Percentiles rank a stretch among this genome's conserved stretches.
Conservation (phyloP, 64 coral and sea anemone genomes). For the Astreopora myriophthalma region DNA sequence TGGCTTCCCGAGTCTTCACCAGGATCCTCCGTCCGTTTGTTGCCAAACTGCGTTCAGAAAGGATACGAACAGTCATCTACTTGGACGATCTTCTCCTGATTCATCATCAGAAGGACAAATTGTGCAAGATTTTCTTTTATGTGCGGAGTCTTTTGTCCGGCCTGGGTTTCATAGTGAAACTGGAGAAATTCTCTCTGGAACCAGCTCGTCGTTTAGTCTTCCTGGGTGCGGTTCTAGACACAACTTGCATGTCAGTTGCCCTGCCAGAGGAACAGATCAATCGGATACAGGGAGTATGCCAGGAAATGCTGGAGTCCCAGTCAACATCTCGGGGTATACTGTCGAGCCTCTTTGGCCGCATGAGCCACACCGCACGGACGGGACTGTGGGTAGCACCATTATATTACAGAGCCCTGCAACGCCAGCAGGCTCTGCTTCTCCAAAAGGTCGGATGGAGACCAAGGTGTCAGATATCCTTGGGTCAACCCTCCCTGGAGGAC, state of each 20-base stretch:
- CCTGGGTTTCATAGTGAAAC: constrained; percentile 59
- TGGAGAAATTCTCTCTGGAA: constrained; percentile 13
- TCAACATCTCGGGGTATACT: neutral
- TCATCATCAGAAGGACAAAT: constrained; percentile 4
- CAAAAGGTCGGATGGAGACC: neutral
- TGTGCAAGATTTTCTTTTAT: neutral
- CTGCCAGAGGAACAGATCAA: constrained; percentile 15
- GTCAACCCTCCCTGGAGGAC: constrained; percentile 11
- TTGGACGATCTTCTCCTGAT: constrained; percentile 53
- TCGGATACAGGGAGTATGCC: constrained; percentile 3
- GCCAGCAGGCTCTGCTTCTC: neutral
- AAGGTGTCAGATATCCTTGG: neutral
- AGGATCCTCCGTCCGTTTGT: constrained; percentile 22
- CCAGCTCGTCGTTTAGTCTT: constrained; percentile 28
- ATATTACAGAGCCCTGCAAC: constrained; percentile 44
- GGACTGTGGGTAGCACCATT: constrained; percentile 17
- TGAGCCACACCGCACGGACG: neutral
- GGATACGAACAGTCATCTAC: constrained; percentile 59
- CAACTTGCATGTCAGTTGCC: neutral
- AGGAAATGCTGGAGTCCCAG: neutral
- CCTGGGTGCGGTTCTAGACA: constrained; percentile 26
- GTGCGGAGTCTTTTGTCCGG: constrained; percentile 34
- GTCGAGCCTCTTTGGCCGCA: neutral
- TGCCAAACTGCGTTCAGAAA: neutral
- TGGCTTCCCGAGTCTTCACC: constrained; percentile 16